phyloP scores from a whole-genome alignment of 2,888 invertebrate genomes.

The Chalcis sispes region DNA sequence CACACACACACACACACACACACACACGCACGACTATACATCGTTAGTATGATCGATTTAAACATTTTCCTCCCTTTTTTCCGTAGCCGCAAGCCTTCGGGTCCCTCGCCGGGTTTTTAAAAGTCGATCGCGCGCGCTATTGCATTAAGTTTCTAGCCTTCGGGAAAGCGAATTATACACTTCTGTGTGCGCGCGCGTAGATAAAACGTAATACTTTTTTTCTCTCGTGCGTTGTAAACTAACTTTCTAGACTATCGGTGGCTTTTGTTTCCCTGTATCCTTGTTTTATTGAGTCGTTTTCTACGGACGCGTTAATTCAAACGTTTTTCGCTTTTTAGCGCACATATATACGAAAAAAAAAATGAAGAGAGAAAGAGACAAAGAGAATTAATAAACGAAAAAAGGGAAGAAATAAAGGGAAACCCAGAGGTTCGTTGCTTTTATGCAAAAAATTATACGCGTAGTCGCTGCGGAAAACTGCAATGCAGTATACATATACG shows the following conservation, averaged over 20 bases:
- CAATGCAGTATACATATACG: neutral
- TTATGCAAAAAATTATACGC: neutral
- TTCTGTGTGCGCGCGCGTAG: too few relatives aligned
- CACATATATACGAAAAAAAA: too few relatives aligned
- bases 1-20: too few relatives aligned
- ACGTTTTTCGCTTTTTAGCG: neutral
- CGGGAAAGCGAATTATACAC: too few relatives aligned
- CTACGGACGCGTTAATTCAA: conserved; percentile 15
- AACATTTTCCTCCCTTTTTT: too few relatives aligned
- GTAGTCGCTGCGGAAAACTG: neutral
- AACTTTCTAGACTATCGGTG: too few relatives aligned
- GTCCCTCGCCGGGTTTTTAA: conserved; percentile 19
- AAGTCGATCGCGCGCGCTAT: neutral
- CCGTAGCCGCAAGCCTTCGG: neutral
- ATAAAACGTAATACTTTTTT: too few relatives aligned
- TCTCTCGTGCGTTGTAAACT: too few relatives aligned
- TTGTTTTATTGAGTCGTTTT: conserved; percentile 20
- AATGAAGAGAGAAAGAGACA: neutral
- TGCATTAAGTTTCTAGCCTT: neutral
- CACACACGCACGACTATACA: neutral
- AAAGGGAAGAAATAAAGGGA: neutral
- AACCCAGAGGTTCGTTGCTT: neutral
- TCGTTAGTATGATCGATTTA: too few relatives aligned
- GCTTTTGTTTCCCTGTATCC: too few relatives aligned
- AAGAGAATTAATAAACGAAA: neutral